Percentiles rank a stretch among this genome's conserved stretches.
These are phyloP conservation scores for Pasiphila rectangulata DNA, from an alignment of 2,888 invertebrate species.

Conservation along the genomic window DNA sequence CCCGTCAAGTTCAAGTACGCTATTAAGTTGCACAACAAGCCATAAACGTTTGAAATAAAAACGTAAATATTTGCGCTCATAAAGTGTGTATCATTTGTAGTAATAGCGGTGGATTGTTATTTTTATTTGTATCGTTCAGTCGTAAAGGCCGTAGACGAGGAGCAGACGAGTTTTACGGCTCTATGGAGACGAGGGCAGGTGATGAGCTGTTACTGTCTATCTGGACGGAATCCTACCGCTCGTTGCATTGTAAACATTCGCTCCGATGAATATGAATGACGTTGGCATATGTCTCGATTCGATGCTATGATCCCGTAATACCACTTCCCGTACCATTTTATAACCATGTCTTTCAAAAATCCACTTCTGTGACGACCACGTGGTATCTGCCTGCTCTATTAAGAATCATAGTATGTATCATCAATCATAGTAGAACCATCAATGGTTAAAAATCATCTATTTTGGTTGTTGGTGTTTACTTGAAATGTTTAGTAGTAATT, in stretches of 20 bases:
- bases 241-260: constrained; percentile 38
- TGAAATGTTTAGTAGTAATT: too few species aligned
- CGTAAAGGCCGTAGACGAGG: constrained; percentile 75
- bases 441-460: too few species aligned
- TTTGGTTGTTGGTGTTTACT: too few species aligned
- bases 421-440: too few species aligned
- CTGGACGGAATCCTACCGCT: constrained; percentile 43
- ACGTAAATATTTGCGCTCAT: constrained; percentile 63
- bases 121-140: constrained; percentile 71
- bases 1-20: constrained; percentile 76
- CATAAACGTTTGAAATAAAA: constrained; percentile 74
- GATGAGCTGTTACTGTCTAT: constrained; percentile 53
- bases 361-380: too few species aligned
- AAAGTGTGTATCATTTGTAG: constrained; percentile 54
- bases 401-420: too few species aligned
- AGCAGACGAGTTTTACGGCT: constrained; percentile 73
- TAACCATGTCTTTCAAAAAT: too few species aligned
- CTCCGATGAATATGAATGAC: constrained; percentile 9
- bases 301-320: too few species aligned
- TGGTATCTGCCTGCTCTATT: too few species aligned
- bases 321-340: too few species aligned
- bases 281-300: neutral
- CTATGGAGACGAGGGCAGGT: constrained; percentile 55
- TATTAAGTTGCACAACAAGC: constrained; percentile 76
- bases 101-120: constrained; percentile 61